Percentiles rank a stretch among this genome's conserved stretches.
phyloP scores from a whole-genome alignment of 2,797 vertebrate genomes.

The Gymnodraco acuticeps region DNA sequence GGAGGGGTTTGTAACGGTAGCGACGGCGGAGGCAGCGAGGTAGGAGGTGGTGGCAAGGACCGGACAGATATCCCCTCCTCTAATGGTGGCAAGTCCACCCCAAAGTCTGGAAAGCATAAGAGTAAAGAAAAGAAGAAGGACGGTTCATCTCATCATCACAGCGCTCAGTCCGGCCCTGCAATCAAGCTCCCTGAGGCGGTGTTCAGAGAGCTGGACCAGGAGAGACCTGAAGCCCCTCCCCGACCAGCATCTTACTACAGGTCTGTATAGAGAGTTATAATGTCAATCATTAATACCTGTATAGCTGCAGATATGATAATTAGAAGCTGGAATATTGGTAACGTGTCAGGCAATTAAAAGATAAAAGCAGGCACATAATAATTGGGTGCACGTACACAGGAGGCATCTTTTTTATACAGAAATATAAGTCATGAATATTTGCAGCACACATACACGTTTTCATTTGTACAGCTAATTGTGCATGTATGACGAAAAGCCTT shows the following conservation, averaged over 20 bases:
- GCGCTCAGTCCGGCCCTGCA: constrained; percentile 88
- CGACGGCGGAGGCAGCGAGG: constrained; percentile 80
- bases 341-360: not conserved
- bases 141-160: constrained; percentile 93
- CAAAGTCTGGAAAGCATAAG: constrained; percentile 97
- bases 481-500: not conserved
- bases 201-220: constrained; percentile 96
- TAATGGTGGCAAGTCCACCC: constrained; percentile 88
- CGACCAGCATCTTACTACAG: constrained; percentile 97
- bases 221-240: constrained; percentile 92
- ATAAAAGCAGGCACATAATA: not conserved
- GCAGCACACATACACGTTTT: constrained; percentile 3
- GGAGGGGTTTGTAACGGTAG: constrained; percentile 82
- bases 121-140: constrained; percentile 99
- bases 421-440: constrained; percentile 7
- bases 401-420: not conserved
- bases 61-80: constrained; percentile 88
- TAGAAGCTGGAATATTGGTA: not conserved
- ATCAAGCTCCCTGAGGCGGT: constrained; percentile 97
- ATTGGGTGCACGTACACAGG: not conserved
- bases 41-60: constrained; percentile 88
- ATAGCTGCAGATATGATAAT: not conserved
- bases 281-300: constrained; percentile 1
- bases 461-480: not conserved
- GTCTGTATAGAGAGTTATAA: constrained; percentile 72